Percentiles rank a stretch among this genome's conserved stretches.
phyloP scores from a whole-genome alignment of 2,797 vertebrate genomes.

The Mus minutoides region DNA sequence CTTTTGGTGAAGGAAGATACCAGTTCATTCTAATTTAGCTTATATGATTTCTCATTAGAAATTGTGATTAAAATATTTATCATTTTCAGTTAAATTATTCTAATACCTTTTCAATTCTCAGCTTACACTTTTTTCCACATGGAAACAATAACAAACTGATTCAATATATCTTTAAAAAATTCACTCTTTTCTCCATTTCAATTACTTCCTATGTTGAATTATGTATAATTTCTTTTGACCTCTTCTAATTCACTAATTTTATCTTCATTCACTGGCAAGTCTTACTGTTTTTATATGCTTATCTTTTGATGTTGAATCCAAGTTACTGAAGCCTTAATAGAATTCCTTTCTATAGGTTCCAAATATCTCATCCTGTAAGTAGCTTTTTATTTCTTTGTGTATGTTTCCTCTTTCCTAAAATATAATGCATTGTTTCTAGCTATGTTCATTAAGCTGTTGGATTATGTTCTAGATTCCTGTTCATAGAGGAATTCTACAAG shows the following conservation, averaged over 20 bases:
- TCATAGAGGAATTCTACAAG: neutral
- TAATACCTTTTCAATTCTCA: neutral
- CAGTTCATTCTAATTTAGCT: neutral
- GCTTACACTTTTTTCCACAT: neutral
- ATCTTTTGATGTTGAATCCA: neutral
- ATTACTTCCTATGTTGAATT: neutral
- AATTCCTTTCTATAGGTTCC: neutral
- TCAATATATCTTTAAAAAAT: neutral
- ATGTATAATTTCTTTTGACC: neutral
- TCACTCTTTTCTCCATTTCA: neutral
- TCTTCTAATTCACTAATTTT: neutral
- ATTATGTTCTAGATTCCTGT: neutral
- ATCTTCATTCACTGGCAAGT: neutral
- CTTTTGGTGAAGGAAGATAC: neutral
- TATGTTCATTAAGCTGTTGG: neutral
- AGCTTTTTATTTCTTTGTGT: neutral
- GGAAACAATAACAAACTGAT: neutral
- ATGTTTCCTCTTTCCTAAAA: neutral
- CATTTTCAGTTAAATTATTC: neutral
- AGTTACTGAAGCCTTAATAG: neutral
- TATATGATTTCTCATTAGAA: neutral
- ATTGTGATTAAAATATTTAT: neutral
- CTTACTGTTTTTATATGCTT: neutral
- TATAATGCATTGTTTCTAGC: neutral
- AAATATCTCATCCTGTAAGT: neutral